These are phyloP conservation scores for Cottus gobio DNA, from an alignment of 2,113 vertebrate genomes.

Conservation along the genomic window DNA sequence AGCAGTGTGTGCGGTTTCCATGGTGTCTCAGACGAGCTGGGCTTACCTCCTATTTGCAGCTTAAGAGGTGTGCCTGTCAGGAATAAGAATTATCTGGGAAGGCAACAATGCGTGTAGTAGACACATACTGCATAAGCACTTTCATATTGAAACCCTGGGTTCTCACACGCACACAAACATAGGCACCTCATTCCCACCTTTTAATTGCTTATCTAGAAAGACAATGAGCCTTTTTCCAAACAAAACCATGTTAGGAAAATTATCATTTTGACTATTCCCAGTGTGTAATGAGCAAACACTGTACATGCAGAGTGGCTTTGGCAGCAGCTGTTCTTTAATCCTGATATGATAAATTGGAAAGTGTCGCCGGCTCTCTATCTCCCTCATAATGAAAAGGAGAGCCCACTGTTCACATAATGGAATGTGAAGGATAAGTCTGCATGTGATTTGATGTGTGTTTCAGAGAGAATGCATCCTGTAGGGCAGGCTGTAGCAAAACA, in stretches of 20 bases:
- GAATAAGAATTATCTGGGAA: slow-evolving; percentile 23
- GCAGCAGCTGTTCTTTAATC: slow-evolving; percentile 55
- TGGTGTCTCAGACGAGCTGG: slow-evolving; percentile 24
- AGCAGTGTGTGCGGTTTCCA: slow-evolving; percentile 61
- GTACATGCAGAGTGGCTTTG: slow-evolving; percentile 33
- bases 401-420: slow-evolving; percentile 23
- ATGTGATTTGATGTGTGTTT: slow-evolving; percentile 32
- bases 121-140: slow-evolving; percentile 9
- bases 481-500: slow-evolving; percentile 3
- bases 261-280: slow-evolving; percentile 10
- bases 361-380: slow-evolving; percentile 14
- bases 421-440: neutral
- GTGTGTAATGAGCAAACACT: slow-evolving; percentile 47
- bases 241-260: slow-evolving; percentile 7
- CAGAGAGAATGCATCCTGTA: slow-evolving; percentile 33
- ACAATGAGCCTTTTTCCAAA: slow-evolving; percentile 1
- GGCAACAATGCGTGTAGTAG: slow-evolving; percentile 4
- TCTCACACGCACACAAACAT: slow-evolving; percentile 14
- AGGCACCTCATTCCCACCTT: slow-evolving; percentile 28
- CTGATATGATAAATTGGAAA: slow-evolving; percentile 30
- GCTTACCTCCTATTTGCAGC: slow-evolving; percentile 24
- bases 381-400: slow-evolving; percentile 20
- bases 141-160: neutral
- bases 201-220: slow-evolving; percentile 18
- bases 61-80: slow-evolving; percentile 38